Evolutionary conservation across 2,797 vertebrate genomes (phyloP), one percentile per base, ranked within the genome.

Genomic region (Chelonia mydas): DNA sequence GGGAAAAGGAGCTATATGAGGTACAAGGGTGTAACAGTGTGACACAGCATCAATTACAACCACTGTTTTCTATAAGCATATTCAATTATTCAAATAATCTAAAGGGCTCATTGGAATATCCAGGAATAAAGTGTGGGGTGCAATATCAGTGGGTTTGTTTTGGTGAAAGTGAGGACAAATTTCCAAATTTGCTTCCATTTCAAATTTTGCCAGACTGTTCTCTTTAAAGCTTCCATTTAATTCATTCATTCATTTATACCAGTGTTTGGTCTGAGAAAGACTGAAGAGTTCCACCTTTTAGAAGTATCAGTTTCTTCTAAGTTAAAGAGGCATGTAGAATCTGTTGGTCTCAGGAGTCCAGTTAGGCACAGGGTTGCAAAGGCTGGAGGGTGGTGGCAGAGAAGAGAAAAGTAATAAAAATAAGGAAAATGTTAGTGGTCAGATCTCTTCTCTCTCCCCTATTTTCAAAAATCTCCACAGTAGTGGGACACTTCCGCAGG

Each of bases 181-280:
- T 41, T 41, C 41, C 77, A 84, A 49, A n/a, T 80, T 94, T 91
- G 0, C 0, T 0, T 77, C 28, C 5, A 10, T n/a, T 92, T 94
- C 54, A 86, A 88, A 91, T 7, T 59, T 92, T 61, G 21, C 88
- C 50, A 89, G 74, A 45, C 6, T 47, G 31, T 72, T 93, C 19
- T 17, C 45, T 81, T 54, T 82, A 19, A 83, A 85, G 1, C 3
- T 80, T 91, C 50, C 0, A 1, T 94, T 41, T 41, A 41, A 41
- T 55, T 84, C 15, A 49, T 45, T 77, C 61, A 17, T 4, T 45
- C 41, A 31, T 17, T 90, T 86, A 55, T 1, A 55, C 2, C 1
- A 11, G 91, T 12, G 41, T 85, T 77, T 90, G 65, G 49, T 83
- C 33, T 81, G 65, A 33, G 5, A 9, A 86, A 86, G 33, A 92